Percentiles rank a stretch among this genome's conserved stretches.
Conservation (phyloP, 1,140 invertebrate species). For the Hypsibius dujardini region DNA sequence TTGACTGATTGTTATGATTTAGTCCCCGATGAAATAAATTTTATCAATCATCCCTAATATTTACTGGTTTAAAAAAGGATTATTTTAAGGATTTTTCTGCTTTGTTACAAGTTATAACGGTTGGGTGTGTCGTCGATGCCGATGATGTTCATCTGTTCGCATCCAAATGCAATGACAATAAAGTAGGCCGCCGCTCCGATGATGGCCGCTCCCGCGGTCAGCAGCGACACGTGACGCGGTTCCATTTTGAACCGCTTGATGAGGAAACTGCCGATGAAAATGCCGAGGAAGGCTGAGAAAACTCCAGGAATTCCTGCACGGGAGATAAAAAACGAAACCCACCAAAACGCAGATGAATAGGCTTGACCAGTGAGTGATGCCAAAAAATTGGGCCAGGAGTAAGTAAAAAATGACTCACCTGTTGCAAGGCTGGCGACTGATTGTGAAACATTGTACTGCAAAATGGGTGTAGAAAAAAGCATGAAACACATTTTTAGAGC, state of each 20-base stretch:
- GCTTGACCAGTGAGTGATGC: neutral
- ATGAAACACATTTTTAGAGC: too few species aligned
- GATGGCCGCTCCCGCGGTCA: conserved; percentile 17
- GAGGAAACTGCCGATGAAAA: neutral
- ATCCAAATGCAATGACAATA: conserved; percentile 17
- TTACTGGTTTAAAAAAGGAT: neutral
- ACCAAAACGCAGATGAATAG: neutral
- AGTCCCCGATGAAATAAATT: neutral
- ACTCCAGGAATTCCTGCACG: conserved; percentile 16
- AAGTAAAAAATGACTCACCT: neutral
- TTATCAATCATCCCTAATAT: neutral
- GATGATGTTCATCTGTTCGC: neutral
- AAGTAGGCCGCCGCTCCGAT: conserved; percentile 17
- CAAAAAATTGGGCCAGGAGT: neutral
- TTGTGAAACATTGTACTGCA: conserved; percentile 1
- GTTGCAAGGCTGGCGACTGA: conserved; percentile 2
- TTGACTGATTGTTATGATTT: too few species aligned
- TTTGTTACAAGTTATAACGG: neutral
- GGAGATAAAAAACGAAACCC: neutral
- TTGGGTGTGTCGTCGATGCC: conserved; percentile 1
- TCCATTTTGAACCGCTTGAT: conserved; percentile 11
- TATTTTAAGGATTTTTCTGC: too few species aligned
- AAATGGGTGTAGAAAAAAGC: neutral
- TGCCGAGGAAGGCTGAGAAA: neutral
- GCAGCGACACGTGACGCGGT: neutral